These are phyloP conservation scores for Julus scandinavius DNA, from an alignment of 2,888 invertebrate genomes.

Conservation along the genomic window DNA sequence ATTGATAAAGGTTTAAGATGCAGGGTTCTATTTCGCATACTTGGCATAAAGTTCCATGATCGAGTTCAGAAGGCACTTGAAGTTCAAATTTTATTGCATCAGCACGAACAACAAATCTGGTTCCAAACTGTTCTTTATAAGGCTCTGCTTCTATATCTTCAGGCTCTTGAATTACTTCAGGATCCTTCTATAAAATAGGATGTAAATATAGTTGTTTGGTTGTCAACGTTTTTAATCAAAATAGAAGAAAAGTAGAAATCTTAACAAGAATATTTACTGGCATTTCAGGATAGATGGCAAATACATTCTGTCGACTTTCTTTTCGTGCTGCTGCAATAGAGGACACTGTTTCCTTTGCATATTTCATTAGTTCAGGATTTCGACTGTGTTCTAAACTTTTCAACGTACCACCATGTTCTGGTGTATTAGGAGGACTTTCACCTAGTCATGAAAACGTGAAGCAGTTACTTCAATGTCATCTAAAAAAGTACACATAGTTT, in stretches of 20 bases:
- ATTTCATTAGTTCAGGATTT: constrained; percentile 90
- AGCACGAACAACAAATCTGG: constrained; percentile 83
- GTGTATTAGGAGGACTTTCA: constrained; percentile 59
- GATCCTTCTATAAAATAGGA: constrained; percentile 48
- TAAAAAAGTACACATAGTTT: neutral
- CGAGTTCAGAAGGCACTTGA: constrained; percentile 81
- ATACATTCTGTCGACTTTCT: constrained; percentile 82
- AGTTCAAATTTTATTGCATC: constrained; percentile 85
- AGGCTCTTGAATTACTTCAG: constrained; percentile 59
- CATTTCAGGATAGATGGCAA: constrained; percentile 76
- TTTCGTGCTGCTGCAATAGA: constrained; percentile 83
- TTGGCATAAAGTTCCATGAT: constrained; percentile 80
- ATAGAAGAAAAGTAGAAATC: neutral
- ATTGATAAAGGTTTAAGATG: neutral
- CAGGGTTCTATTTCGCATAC: constrained; percentile 60
- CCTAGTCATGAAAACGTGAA: constrained; percentile 53
- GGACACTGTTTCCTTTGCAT: constrained; percentile 89
- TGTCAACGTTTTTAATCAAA: neutral
- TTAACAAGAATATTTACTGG: constrained; percentile 64
- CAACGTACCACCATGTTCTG: constrained; percentile 73
- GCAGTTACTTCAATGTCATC: constrained; percentile 16
- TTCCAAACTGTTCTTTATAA: constrained; percentile 84
- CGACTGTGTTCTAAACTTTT: constrained; percentile 91
- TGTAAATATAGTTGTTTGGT: neutral
- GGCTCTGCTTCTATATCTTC: constrained; percentile 65